These are phyloP conservation scores for Anodontia alba DNA, from an alignment of 2,888 invertebrate genomes.

Conservation along the genomic window DNA sequence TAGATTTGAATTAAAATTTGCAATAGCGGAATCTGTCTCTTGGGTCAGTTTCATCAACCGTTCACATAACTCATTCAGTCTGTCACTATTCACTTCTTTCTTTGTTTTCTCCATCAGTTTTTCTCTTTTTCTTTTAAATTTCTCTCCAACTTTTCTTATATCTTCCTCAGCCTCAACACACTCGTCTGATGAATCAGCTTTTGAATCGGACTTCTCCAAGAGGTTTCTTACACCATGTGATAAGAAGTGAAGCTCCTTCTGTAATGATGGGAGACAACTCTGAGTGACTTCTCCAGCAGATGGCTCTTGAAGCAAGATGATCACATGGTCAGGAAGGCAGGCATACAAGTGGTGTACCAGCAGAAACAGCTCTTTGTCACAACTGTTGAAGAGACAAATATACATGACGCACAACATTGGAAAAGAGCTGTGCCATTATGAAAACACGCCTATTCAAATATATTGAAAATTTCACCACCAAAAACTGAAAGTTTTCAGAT, in stretches of 20 bases:
- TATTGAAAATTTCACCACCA: no score
- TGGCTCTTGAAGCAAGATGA: slow-evolving; percentile 44
- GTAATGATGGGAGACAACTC: slow-evolving; percentile 37
- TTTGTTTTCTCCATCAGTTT: slow-evolving; percentile 28
- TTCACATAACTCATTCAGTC: slow-evolving; percentile 24
- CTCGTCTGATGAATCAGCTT: slow-evolving; percentile 1
- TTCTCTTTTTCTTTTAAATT: slow-evolving; percentile 43
- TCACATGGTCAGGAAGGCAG: slow-evolving; percentile 53
- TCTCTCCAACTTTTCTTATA: slow-evolving; percentile 48
- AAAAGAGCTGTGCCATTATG: no score
- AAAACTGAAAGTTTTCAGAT: no score
- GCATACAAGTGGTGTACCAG: slow-evolving; percentile 56
- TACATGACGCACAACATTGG: no score
- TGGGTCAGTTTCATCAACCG: slow-evolving; percentile 12
- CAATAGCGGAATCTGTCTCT: slow-evolving; percentile 30
- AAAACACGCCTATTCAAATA: no score
- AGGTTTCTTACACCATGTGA: slow-evolving; percentile 47
- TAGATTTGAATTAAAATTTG: neutral
- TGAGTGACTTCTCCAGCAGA: slow-evolving; percentile 17
- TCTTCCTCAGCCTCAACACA: slow-evolving; percentile 5
- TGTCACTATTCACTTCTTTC: slow-evolving; percentile 21
- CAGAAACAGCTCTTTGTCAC: slow-evolving; percentile 46
- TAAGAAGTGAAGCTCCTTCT: slow-evolving; percentile 42
- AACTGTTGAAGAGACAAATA: slow-evolving; percentile 27
- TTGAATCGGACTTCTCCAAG: slow-evolving; percentile 26